These are phyloP conservation scores for Gracilinanus agilis DNA, from an alignment of 2,113 vertebrate species.

Conservation along the genomic window DNA sequence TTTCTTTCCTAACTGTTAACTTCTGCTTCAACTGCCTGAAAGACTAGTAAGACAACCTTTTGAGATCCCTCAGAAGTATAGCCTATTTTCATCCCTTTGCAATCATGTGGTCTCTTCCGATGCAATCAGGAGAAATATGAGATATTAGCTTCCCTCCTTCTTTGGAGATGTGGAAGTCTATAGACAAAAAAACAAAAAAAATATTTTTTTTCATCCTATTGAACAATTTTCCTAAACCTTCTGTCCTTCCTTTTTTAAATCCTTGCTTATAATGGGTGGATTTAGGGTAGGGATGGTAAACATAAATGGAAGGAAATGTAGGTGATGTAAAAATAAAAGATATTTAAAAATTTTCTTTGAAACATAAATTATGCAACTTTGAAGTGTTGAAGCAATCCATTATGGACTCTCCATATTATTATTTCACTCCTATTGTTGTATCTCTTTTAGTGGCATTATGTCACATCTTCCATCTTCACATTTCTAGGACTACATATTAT, in stretches of 20 bases:
- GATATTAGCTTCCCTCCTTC: neutral
- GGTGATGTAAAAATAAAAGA: neutral
- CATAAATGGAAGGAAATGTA: neutral
- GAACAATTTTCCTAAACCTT: neutral
- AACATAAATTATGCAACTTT: neutral
- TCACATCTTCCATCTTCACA: neutral
- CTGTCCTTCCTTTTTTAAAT: neutral
- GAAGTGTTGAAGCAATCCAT: neutral
- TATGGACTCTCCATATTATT: neutral
- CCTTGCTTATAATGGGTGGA: neutral
- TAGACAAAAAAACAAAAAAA: neutral
- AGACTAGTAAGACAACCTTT: no score
- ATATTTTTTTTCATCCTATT: neutral
- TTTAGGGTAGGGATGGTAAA: neutral
- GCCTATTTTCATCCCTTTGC: no score
- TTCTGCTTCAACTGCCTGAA: no score
- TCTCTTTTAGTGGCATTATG: neutral
- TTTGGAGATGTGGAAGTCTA: neutral
- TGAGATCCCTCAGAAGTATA: no score
- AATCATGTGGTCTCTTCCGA: neutral
- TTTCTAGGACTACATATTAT: neutral
- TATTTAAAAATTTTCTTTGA: neutral
- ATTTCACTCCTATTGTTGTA: neutral
- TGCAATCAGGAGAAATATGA: neutral
- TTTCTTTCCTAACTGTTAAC: no score